Percentiles rank a stretch among this genome's conserved stretches.
These are phyloP conservation scores for Dinocampus coccinellae DNA, from an alignment of 2,888 invertebrate genomes.

Conservation along the genomic window DNA sequence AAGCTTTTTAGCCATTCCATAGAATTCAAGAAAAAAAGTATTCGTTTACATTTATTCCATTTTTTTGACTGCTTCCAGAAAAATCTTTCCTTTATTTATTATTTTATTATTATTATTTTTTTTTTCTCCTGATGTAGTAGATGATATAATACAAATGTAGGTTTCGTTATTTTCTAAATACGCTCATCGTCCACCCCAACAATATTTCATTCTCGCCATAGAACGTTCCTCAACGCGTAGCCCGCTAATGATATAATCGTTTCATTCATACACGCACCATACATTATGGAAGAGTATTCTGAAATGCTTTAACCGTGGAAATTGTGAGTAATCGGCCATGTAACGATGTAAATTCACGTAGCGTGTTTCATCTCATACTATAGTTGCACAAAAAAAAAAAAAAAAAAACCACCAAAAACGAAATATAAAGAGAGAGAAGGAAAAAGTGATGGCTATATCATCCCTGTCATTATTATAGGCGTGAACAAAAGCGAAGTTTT, in stretches of 20 bases:
- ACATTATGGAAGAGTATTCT: background rate
- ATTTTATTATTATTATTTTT: too few relatives aligned
- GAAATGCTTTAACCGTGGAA: too few relatives aligned
- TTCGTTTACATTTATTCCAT: background rate
- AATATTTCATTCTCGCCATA: background rate
- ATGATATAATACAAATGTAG: background rate
- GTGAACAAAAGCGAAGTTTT: too few relatives aligned
- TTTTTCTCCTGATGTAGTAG: too few relatives aligned
- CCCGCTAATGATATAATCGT: conserved; percentile 17
- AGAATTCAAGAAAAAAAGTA: background rate
- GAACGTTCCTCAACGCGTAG: background rate
- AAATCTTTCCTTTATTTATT: too few relatives aligned
- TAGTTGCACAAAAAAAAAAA: background rate
- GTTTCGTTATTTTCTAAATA: too few relatives aligned
- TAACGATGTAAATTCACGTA: conserved; percentile 30
- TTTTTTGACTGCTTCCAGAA: background rate
- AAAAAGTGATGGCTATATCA: too few relatives aligned
- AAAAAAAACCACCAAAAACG: background rate
- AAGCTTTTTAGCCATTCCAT: background rate
- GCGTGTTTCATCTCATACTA: conserved; percentile 13
- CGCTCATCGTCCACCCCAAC: background rate
- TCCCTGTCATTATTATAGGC: too few relatives aligned
- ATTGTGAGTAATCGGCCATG: conserved; percentile 9
- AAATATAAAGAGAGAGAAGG: background rate
- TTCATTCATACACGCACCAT: background rate